Evolutionary conservation across 2,888 invertebrate genomes (phyloP), one percentile per base, ranked within the genome.

Genomic region (Diplazon laetatorius): DNA sequence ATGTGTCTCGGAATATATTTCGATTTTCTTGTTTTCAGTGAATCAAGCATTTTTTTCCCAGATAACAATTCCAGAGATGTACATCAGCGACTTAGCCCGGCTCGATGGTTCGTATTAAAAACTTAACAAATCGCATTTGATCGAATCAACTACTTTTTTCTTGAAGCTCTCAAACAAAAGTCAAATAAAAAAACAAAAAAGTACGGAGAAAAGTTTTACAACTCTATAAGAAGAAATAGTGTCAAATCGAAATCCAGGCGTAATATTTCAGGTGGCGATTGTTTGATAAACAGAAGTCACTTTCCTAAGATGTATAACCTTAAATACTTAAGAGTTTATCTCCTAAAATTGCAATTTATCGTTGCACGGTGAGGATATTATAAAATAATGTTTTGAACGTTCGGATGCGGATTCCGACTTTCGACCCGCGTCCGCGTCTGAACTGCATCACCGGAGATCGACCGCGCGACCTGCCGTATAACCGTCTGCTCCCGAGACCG

Each of bases 361-460:
- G 76, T 78, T 35, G 50, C 55, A 63, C 68, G 73, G 73, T 70
- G 74, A 76, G 76, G 77, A 30, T 78, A 78, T 82, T 78, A 60
- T 76, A 78, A 81, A 77, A 80, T 76, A 78, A 78, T 30, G 65
- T 37, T 73, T 69, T 74, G 59, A 72, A 73, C 60, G 65, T 48
- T 65, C 66, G 62, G 30, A 25, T 39, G 35, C 50, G 22, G 66
- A n/a, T 76, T 80, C 75, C 78, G 77, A 78, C 66, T 78, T 63
- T 70, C 69, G 52, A 39, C 59, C 57, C 18, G 48, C 57, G 22
- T 16, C n/a, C 44, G 25, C 50, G 25, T 66, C 48, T 62, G 35
- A 69, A 60, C 60, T 39, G 46, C 59, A 65, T 63, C 69, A 22
- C 14, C 48, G 57, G 59, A 42, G 37, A 35, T 55, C 30, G 63